phyloP scores from a whole-genome alignment of 2,888 invertebrate genomes.

The Ferdinandea cuprea region DNA sequence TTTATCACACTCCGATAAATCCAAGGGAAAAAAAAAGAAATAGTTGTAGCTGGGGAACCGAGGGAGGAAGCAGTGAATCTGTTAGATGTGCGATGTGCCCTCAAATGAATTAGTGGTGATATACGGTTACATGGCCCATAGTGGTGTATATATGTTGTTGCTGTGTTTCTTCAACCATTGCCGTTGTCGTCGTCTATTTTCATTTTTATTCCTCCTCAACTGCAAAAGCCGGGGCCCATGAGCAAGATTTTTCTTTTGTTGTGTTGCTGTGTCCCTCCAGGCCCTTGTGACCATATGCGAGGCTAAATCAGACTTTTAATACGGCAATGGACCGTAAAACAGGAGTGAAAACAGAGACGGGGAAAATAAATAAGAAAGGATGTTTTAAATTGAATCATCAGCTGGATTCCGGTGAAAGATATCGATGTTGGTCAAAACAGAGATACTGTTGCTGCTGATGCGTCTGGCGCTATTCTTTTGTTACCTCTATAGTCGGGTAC shows the following conservation, averaged over 20 bases:
- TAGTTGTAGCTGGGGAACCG: background rate
- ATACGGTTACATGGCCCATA: constrained; percentile 60
- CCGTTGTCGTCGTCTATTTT: constrained; percentile 27
- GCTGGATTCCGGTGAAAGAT: constrained; percentile 47
- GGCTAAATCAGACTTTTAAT: constrained; percentile 61
- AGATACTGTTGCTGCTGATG: constrained; percentile 28
- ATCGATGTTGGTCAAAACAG: constrained; percentile 29
- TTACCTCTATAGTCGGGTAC: background rate
- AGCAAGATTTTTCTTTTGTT: constrained; percentile 14
- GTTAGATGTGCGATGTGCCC: constrained; percentile 60
- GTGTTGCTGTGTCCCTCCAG: background rate
- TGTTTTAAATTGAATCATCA: constrained; percentile 65
- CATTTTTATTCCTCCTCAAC: constrained; percentile 31
- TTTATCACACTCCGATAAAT: constrained; percentile 63
- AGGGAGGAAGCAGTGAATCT: constrained; percentile 45
- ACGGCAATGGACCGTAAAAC: constrained; percentile 63
- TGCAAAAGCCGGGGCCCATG: background rate
- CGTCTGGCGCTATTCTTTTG: constrained; percentile 1
- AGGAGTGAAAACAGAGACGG: constrained; percentile 25
- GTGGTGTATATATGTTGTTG: constrained; percentile 26
- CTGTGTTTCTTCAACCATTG: constrained; percentile 38
- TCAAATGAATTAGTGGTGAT: constrained; percentile 68
- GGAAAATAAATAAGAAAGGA: constrained; percentile 60
- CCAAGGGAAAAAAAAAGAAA: constrained; percentile 18
- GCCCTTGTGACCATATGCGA: constrained; percentile 52